phyloP scores from a whole-genome alignment of 2,113 vertebrate genomes.

The Bothrops jararaca region DNA sequence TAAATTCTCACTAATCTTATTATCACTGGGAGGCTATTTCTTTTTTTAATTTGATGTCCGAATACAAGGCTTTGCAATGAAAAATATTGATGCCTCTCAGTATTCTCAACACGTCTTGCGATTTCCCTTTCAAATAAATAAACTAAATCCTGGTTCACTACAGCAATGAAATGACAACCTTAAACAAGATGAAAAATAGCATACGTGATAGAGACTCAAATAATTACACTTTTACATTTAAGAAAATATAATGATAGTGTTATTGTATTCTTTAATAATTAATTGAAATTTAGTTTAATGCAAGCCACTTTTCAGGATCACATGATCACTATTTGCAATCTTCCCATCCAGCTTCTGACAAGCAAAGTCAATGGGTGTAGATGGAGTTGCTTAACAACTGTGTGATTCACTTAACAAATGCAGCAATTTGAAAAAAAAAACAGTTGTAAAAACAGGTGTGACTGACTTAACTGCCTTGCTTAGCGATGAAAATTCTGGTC shows the following conservation, averaged over 20 bases:
- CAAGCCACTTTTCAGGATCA: background rate
- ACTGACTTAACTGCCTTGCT: too few species aligned
- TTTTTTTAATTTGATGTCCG: background rate
- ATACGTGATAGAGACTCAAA: background rate
- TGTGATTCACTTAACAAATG: too few species aligned
- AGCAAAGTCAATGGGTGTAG: background rate
- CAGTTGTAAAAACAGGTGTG: too few species aligned
- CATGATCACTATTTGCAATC: too few species aligned
- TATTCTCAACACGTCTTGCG: background rate
- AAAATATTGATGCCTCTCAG: background rate
- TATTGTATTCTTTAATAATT: background rate
- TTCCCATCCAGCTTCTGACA: too few species aligned
- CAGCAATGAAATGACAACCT: background rate
- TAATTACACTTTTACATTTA: background rate
- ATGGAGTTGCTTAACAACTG: background rate
- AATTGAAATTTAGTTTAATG: background rate
- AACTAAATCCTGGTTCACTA: background rate
- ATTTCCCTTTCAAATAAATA: slow-evolving; percentile 1
- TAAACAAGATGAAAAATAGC: background rate
- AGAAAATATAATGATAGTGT: background rate
- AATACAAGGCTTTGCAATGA: background rate
- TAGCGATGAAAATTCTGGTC: too few species aligned
- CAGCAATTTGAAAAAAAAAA: too few species aligned
- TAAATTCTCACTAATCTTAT: background rate
- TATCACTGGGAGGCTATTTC: background rate